Base-by-base conservation (phyloP, 1,140 invertebrate species). In the Monochamus saltuarius region DNA sequence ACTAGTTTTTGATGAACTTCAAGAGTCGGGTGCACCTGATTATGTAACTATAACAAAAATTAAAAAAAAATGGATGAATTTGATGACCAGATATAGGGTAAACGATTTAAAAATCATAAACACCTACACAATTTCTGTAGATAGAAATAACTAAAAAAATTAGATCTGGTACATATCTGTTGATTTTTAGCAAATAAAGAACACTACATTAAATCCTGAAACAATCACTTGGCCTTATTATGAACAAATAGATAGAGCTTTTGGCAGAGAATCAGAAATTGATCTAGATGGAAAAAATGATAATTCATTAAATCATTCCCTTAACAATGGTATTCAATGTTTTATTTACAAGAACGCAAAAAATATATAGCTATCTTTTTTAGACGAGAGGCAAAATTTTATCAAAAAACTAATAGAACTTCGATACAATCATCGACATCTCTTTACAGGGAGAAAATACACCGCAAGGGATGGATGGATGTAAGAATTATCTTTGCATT, bases 41-140 rank as follows among this genome's bases (percentile, higher is more conserved):
- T 53, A 56, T 29, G 50, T 66, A 19, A 60, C 65, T 3, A 19
- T 61, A 29, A 49, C 49, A 8, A 66, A 64, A 45, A 60, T 66
- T 35, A 66, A 66, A 45, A 66, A 66, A 39, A 66, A 66, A 35
- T 66, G 65, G 65, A 66, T 66, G 65, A 66, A 66, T 61, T 60
- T 66, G 35, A 58, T 66, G 22, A 61, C 65, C 45, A 52, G 61
- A 56, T 66, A 66, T 51, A 65, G 61, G 43, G 63, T 65, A 17
- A 22, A 13, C 2, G 0, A 55, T 14, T 22, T 49, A 17, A 16
- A 50, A 13, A 42, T 57, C 16, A 49, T 34, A 6, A 47, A 11
- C 13, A 47, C 35, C 9, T n/a, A 13, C n/a, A 35, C n/a, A 36
- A 49, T 38, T 58, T 50, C 17, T 4, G 9, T 8, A 52, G 9